A percentile compares a stretch with the other conserved stretches of the same genome.
phyloP scores from a whole-genome alignment of 2,797 vertebrate genomes.

The Pyrrhura leucotis region DNA sequence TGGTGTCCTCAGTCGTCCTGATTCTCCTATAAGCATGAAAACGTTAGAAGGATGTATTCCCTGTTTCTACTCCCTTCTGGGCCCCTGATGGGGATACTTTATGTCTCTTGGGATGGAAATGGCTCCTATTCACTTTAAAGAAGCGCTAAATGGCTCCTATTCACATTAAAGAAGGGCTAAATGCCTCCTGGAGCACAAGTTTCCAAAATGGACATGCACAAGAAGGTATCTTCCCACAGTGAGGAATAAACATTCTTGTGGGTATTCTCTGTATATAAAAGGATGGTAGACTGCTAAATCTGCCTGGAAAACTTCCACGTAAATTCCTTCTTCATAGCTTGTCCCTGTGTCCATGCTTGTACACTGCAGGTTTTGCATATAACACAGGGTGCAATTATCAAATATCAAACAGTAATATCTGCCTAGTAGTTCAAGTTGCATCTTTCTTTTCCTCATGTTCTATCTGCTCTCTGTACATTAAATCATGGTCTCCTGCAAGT shows the following conservation, averaged over 20 bases:
- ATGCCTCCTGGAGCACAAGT: not conserved
- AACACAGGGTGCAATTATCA: accelerated
- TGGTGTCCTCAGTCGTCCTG: not conserved
- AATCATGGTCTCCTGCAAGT: not conserved
- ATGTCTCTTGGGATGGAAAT: not conserved
- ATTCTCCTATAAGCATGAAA: not conserved
- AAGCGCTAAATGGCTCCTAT: not conserved
- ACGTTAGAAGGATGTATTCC: not conserved
- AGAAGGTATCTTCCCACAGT: not conserved
- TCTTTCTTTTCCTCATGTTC: not conserved
- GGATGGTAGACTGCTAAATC: not conserved
- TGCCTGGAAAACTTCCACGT: not conserved
- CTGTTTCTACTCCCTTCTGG: not conserved
- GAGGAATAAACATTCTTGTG: not conserved
- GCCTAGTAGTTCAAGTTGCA: not conserved
- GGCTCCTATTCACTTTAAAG: not conserved
- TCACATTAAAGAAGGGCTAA: not conserved
- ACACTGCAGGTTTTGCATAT: not conserved
- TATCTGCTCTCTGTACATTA: not conserved
- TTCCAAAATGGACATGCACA: not conserved
- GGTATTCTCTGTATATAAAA: not conserved
- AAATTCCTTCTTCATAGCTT: not conserved
- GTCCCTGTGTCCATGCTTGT: not conserved
- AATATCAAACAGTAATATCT: not conserved
- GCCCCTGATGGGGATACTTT: not conserved